Percentiles rank a stretch among this genome's conserved stretches.
phyloP scores from a whole-genome alignment of 2,113 vertebrate species.

The Lophura nycthemera region DNA sequence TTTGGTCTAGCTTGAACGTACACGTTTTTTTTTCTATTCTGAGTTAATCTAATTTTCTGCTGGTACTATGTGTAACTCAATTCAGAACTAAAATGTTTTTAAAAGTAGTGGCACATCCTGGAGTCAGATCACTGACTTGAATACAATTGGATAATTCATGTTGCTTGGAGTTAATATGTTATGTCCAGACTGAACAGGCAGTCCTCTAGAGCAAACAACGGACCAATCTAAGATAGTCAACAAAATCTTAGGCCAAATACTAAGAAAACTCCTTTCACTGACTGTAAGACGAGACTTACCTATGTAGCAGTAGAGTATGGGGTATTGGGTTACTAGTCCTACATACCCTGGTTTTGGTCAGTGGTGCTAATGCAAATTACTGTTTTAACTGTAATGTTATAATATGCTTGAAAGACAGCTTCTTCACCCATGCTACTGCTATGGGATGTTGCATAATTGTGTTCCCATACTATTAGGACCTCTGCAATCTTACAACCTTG shows the following conservation, averaged over 20 bases:
- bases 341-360: background rate
- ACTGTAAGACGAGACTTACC: fast-evolving
- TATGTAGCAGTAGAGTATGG: background rate
- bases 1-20: background rate
- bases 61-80: background rate
- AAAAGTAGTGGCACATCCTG: fast-evolving
- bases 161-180: background rate
- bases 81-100: background rate
- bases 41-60: slow-evolving; percentile 5
- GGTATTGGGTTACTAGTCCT: background rate
- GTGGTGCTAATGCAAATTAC: background rate
- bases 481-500: background rate
- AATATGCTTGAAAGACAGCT: background rate
- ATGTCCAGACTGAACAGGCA: background rate
- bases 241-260: background rate
- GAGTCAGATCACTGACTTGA: background rate
- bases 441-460: background rate
- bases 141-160: background rate
- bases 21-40: slow-evolving; percentile 27
- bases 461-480: background rate
- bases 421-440: fast-evolving
- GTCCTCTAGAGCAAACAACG: background rate
- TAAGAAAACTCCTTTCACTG: background rate
- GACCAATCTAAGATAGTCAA: background rate
- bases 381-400: background rate